Conservation (phyloP, 2,888 invertebrate species). For the Phanerotoma sp. region DNA sequence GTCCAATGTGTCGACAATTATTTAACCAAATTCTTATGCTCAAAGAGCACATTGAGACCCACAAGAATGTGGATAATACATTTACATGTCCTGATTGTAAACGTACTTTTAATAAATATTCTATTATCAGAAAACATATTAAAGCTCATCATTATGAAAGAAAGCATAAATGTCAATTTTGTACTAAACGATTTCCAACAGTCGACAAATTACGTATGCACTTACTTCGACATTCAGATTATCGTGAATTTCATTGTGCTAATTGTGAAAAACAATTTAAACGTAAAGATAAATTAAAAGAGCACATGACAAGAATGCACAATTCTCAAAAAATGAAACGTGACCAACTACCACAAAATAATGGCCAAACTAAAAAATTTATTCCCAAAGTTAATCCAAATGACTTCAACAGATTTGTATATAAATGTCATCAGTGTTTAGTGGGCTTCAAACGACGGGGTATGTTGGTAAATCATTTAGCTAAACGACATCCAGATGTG, state of each 20-base stretch:
- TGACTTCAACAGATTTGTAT: slow-evolving; percentile 72
- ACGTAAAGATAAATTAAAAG: slow-evolving; percentile 72
- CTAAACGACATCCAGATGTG: slow-evolving; percentile 72
- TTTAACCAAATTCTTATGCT: slow-evolving; percentile 68
- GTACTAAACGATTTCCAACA: slow-evolving; percentile 70
- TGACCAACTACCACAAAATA: slow-evolving; percentile 29
- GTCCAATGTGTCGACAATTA: slow-evolving; percentile 70
- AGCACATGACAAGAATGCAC: slow-evolving; percentile 72
- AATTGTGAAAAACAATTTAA: slow-evolving; percentile 78
- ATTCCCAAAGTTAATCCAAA: slow-evolving; percentile 63
- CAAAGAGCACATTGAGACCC: slow-evolving; percentile 68
- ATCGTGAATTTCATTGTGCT: slow-evolving; percentile 71
- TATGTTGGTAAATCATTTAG: slow-evolving; percentile 83
- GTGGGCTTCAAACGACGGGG: slow-evolving; percentile 81
- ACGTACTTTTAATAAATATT: slow-evolving; percentile 66
- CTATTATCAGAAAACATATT: slow-evolving; percentile 72
- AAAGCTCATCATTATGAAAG: slow-evolving; percentile 71
- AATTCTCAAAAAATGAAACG: slow-evolving; percentile 56
- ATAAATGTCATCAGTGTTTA: slow-evolving; percentile 75
- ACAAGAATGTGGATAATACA: slow-evolving; percentile 64
- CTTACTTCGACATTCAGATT: slow-evolving; percentile 60
- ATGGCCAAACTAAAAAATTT: slow-evolving; percentile 59
- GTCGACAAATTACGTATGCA: slow-evolving; percentile 73
- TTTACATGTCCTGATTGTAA: slow-evolving; percentile 71
- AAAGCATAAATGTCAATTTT: slow-evolving; percentile 68